A percentile compares a stretch with the other conserved stretches of the same genome.
Evolutionary conservation across 2,797 vertebrate genomes (phyloP).

Genomic region (Mallotus villosus): DNA sequence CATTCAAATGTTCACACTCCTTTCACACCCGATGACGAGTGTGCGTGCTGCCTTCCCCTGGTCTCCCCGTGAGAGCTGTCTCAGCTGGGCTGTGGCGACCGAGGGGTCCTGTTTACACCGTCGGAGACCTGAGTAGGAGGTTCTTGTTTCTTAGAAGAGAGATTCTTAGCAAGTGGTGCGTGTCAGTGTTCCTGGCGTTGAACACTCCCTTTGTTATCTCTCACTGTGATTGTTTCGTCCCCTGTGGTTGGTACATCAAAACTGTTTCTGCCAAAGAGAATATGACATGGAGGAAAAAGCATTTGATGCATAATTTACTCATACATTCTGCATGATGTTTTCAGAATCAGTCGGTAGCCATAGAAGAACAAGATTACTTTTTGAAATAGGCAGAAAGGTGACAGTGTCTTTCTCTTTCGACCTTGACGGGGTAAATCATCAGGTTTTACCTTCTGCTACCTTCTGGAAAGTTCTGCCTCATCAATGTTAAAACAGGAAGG

Average conservation of each 20-base stretch:
- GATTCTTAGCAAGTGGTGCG: too few species aligned
- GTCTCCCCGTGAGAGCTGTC: background rate
- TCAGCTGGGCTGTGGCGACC: background rate
- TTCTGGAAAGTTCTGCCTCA: background rate
- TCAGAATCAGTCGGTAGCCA: background rate
- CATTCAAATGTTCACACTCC: background rate
- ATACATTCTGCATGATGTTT: background rate
- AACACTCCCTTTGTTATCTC: too few species aligned
- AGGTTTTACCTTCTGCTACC: background rate
- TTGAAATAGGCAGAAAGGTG: background rate
- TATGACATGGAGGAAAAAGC: constrained; percentile 33
- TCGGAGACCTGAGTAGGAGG: too few species aligned
- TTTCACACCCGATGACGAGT: background rate
- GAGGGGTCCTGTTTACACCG: too few species aligned
- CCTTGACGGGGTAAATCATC: background rate
- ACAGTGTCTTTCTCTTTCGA: background rate
- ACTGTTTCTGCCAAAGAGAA: constrained; percentile 41
- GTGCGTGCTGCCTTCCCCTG: background rate
- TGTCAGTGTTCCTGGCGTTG: too few species aligned
- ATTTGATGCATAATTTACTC: background rate
- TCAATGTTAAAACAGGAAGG: background rate
- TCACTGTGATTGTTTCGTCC: background rate
- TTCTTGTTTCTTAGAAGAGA: too few species aligned
- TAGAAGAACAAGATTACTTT: background rate
- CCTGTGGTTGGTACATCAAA: constrained; percentile 34